Conservation (phyloP, 1,140 invertebrate genomes). For the Tigriopus japonicus region DNA sequence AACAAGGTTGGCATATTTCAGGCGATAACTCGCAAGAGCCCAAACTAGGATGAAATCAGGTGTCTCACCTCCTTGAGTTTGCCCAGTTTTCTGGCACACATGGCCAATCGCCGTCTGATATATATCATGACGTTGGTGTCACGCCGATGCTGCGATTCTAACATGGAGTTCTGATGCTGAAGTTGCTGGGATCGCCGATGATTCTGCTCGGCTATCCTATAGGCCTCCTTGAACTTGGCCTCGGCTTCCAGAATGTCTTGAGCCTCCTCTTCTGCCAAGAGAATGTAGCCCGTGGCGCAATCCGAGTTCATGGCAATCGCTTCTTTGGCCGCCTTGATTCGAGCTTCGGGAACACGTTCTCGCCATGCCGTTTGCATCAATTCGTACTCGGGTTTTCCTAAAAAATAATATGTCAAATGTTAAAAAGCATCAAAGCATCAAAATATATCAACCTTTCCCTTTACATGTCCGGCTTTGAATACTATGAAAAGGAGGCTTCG, state of each 20-base stretch:
- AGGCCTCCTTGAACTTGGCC: neutral
- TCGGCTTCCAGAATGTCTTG: constrained; percentile 11
- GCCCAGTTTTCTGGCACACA: constrained; percentile 88
- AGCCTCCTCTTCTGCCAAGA: constrained; percentile 81
- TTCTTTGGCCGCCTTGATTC: constrained; percentile 77
- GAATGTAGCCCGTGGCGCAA: constrained; percentile 83
- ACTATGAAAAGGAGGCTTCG: too few species aligned
- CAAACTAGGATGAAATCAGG: too few species aligned
- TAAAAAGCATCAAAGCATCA: too few species aligned
- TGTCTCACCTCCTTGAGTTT: constrained; percentile 59
- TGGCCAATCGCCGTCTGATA: constrained; percentile 75
- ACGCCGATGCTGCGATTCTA: constrained; percentile 32
- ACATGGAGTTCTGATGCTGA: constrained; percentile 2
- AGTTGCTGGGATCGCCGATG: constrained; percentile 10
- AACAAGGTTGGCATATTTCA: neutral
- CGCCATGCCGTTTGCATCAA: constrained; percentile 95
- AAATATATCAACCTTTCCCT: neutral
- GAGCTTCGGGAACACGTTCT: constrained; percentile 72
- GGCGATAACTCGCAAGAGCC: neutral
- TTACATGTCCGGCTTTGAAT: neutral
- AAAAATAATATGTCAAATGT: neutral
- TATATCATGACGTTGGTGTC: constrained; percentile 93
- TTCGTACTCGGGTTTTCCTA: constrained; percentile 20
- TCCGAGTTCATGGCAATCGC: constrained; percentile 78
- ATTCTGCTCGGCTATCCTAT: constrained; percentile 11